A percentile compares a stretch with the other conserved stretches of the same genome.
These are phyloP conservation scores for Centruroides sculpturatus DNA, from an alignment of 1,140 invertebrate genomes.

Conservation along the genomic window DNA sequence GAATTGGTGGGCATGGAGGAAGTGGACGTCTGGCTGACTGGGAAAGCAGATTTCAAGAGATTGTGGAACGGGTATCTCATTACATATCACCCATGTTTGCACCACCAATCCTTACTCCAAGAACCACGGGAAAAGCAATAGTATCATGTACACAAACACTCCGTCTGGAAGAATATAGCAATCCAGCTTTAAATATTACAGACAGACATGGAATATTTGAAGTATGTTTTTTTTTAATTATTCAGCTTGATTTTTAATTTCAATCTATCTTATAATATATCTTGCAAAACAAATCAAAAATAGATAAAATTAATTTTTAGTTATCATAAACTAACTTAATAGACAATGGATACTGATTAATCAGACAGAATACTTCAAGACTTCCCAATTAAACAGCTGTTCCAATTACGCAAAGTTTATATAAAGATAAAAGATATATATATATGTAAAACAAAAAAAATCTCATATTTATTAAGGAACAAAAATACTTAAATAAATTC, in stretches of 20 bases:
- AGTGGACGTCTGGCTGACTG: constrained; percentile 30
- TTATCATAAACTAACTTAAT: too few relatives aligned
- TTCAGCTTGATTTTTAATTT: not conserved
- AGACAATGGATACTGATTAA: too few relatives aligned
- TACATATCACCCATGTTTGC: constrained; percentile 15
- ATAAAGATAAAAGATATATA: too few relatives aligned
- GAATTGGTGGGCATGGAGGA: constrained; percentile 35
- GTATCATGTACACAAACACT: not conserved
- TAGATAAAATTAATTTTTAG: too few relatives aligned
- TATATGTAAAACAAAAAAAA: too few relatives aligned
- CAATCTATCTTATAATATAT: not conserved
- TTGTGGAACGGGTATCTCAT: constrained; percentile 21
- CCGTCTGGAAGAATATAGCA: not conserved
- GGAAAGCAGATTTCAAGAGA: constrained; percentile 30
- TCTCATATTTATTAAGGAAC: too few relatives aligned
- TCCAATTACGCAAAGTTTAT: too few relatives aligned
- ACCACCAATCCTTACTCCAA: not conserved
- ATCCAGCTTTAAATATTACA: not conserved
- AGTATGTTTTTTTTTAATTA: not conserved
- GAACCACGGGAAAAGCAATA: not conserved
- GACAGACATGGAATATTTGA: not conserved
- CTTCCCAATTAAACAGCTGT: too few relatives aligned
- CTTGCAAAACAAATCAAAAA: too few relatives aligned
- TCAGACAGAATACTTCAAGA: too few relatives aligned
- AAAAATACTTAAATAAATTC: too few relatives aligned